These are phyloP conservation scores for Lepeophtheirus nordmannii DNA, from an alignment of 2,888 invertebrate genomes.

Conservation along the genomic window DNA sequence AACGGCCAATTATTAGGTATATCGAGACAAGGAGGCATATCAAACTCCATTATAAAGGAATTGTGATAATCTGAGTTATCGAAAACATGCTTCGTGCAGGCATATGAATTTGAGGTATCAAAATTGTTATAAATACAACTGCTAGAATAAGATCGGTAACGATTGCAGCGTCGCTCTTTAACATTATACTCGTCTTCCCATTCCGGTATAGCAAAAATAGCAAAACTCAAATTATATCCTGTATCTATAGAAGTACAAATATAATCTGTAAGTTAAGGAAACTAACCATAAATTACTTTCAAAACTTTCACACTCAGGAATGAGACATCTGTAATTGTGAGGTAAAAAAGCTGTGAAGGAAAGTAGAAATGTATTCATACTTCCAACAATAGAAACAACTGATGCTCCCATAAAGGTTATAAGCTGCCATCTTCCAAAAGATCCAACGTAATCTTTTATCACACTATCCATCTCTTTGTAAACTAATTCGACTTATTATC, in stretches of 20 bases:
- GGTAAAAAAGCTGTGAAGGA: neutral
- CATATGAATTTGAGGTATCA: neutral
- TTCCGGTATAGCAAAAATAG: too few relatives aligned
- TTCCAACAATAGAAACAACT: neutral
- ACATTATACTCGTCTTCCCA: too few relatives aligned
- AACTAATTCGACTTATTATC: too few relatives aligned
- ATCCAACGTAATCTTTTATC: neutral
- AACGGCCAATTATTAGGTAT: neutral
- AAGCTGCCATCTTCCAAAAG: neutral
- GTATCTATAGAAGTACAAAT: too few relatives aligned
- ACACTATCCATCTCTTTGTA: neutral
- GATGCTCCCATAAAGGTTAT: neutral
- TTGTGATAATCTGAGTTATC: neutral
- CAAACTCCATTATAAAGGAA: neutral
- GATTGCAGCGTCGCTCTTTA: too few relatives aligned
- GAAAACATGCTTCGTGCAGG: neutral
- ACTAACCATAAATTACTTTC: too few relatives aligned
- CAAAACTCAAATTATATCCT: too few relatives aligned
- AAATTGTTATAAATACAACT: neutral
- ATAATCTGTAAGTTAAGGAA: too few relatives aligned
- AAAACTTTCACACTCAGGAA: too few relatives aligned
- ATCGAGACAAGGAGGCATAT: slow-evolving; percentile 4
- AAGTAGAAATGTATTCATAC: neutral
- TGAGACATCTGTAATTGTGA: neutral
- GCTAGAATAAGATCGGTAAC: too few relatives aligned